Percentiles rank a stretch among this genome's conserved stretches.
Evolutionary conservation across 2,113 vertebrate species (phyloP).

Genomic region (Halcyon senegalensis): DNA sequence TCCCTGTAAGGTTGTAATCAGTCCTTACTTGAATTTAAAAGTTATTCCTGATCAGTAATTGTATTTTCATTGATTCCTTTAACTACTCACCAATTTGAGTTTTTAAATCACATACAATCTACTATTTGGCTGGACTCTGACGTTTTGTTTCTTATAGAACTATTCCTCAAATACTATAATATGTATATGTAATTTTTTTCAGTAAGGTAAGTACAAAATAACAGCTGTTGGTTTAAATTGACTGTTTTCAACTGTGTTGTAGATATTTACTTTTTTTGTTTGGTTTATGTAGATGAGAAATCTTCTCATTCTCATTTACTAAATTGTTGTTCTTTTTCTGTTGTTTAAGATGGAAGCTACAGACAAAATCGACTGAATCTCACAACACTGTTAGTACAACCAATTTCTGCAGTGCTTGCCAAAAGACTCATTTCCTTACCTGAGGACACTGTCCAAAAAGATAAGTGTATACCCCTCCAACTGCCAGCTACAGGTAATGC

Average conservation of each 20-base stretch:
- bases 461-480: slow-evolving; percentile 78
- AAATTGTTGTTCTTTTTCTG: not conserved
- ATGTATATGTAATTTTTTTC: not conserved
- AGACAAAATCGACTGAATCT: slow-evolving; percentile 75
- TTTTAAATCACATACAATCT: not conserved
- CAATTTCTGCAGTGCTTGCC: slow-evolving; percentile 84
- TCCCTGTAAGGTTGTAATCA: not conserved
- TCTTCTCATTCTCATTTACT: not conserved
- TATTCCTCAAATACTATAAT: not conserved
- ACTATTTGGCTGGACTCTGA: not conserved
- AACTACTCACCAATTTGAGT: not conserved
- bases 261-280: not conserved
- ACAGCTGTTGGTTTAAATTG: not conserved
- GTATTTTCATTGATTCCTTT: not conserved
- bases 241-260: not conserved
- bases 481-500: slow-evolving; percentile 80
- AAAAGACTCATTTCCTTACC: slow-evolving; percentile 76
- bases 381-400: slow-evolving; percentile 88
- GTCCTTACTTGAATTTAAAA: not conserved
- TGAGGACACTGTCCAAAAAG: slow-evolving; percentile 13
- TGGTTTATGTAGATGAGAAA: not conserved
- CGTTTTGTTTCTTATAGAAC: not conserved
- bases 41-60: not conserved
- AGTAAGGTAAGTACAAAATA: not conserved
- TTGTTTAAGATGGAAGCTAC: slow-evolving; percentile 75